Conservation (phyloP, 2,797 vertebrate species). For the Catharus ustulatus region DNA sequence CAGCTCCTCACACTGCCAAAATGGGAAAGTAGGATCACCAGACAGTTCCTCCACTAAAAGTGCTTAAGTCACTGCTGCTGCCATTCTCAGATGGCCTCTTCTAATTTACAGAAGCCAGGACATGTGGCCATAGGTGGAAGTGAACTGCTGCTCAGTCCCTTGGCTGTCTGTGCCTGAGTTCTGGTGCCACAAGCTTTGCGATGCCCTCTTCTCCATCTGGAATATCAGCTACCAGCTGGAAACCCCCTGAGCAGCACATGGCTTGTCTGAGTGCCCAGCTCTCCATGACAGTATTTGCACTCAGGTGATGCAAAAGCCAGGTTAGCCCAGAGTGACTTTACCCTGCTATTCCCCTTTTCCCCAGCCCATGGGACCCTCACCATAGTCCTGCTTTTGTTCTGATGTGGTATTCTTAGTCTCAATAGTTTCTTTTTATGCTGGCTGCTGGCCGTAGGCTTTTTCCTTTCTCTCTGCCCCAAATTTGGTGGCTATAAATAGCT, state of each 20-base stretch:
- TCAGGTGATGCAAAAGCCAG: neutral
- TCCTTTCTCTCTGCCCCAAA: neutral
- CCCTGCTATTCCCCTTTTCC: neutral
- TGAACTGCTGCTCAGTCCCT: neutral
- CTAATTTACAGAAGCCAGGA: neutral
- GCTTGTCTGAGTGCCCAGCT: neutral
- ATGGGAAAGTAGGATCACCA: neutral
- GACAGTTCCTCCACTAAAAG: neutral
- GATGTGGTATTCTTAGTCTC: neutral
- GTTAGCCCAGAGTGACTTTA: neutral
- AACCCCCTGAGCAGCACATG: neutral
- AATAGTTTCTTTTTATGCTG: neutral
- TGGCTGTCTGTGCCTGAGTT: neutral
- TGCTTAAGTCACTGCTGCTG: neutral
- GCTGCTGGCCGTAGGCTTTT: neutral
- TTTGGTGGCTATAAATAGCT: neutral
- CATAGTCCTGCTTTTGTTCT: neutral
- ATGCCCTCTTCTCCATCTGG: neutral
- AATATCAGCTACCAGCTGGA: neutral
- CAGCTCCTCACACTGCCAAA: slow-evolving; percentile 13
- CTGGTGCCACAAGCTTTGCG: neutral
- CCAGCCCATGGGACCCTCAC: neutral
- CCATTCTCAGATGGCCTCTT: neutral
- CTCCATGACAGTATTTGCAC: rapidly evolving
- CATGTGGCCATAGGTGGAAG: neutral